A percentile compares a stretch with the other conserved stretches of the same genome.
These are phyloP conservation scores for Sciurus carolinensis DNA, from an alignment of 2,797 vertebrate genomes.

Conservation along the genomic window DNA sequence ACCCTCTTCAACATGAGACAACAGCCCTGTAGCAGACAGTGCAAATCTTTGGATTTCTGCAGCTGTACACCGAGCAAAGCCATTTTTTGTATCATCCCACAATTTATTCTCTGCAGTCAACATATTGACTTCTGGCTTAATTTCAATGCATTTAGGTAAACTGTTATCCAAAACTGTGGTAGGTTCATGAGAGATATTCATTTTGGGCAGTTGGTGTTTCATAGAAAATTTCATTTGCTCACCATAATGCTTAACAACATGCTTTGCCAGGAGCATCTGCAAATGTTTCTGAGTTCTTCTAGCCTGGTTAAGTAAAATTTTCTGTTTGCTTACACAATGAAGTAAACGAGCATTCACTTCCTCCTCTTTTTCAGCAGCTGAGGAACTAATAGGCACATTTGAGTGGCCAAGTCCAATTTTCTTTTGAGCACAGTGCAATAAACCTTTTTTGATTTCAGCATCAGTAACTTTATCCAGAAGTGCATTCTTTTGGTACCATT, in stretches of 20 bases:
- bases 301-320: slow-evolving; percentile 90
- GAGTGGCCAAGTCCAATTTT: slow-evolving; percentile 80
- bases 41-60: slow-evolving; percentile 91
- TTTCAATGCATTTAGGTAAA: slow-evolving; percentile 83
- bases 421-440: slow-evolving; percentile 86
- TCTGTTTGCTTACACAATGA: slow-evolving; percentile 91
- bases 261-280: slow-evolving; percentile 92
- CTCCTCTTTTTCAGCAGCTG: slow-evolving; percentile 85
- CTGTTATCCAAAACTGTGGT: slow-evolving; percentile 79
- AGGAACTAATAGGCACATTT: slow-evolving; percentile 78
- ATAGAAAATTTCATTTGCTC: slow-evolving; percentile 93
- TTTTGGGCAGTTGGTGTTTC: slow-evolving; percentile 87
- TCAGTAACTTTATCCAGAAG: slow-evolving; percentile 86
- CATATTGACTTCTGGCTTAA: slow-evolving; percentile 82
- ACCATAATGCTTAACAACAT: slow-evolving; percentile 91
- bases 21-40: slow-evolving; percentile 88
- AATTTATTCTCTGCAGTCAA: slow-evolving; percentile 78
- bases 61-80: slow-evolving; percentile 77
- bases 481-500: slow-evolving; percentile 87
- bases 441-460: slow-evolving; percentile 85
- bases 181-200: slow-evolving; percentile 83
- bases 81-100: slow-evolving; percentile 78
- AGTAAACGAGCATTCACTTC: slow-evolving; percentile 88
- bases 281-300: slow-evolving; percentile 92
- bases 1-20: slow-evolving; percentile 91